Evolutionary conservation across 2,113 vertebrate species (phyloP), one percentile per base, ranked within the genome.

Genomic region (Eublepharis macularius): DNA sequence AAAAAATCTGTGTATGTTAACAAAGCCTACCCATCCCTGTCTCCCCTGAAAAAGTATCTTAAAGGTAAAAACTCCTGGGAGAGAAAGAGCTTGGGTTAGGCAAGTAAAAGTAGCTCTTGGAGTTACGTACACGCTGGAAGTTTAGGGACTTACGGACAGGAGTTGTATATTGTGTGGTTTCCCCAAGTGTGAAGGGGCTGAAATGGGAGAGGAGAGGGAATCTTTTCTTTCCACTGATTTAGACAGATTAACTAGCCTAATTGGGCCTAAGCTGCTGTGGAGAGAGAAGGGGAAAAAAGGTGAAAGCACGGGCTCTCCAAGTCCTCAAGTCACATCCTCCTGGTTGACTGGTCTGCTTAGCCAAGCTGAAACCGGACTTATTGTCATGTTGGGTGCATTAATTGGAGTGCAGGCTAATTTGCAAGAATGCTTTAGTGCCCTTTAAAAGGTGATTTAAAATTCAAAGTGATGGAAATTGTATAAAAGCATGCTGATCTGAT

Each of bases 361-460:
- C 96, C 97, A 97, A 96, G 96, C 98, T 98, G 97, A 98, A 99
- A 98, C 95, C 89, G 90, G 96, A 96, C 94, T 95, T 94, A 97
- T 97, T 98, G 98, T 98, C 97, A 97, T 96, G 95, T 97, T 98
- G 96, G 97, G 96, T 96, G 96, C 95, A 97, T 98, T 99, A 98
- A 99, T 98, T 99, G 98, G 97, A 97, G 96, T 96, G 96, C 96
- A 96, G 97, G 97, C 97, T 98, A 98, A 98, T 99, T 99, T 98
- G 97, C 96, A 97, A 97, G 96, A 98, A 97, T 97, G 97, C 95
- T 98, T 97, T 97, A 93, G 96, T 98, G 97, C 97, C 97, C 97
- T 98, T 98, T 98, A 98, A 97, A 98, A 97, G 96, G 97, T 97
- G 96, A 98, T 98, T 99, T 98, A 97, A 97, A 98, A 98, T 98